Evolutionary conservation across 2,113 vertebrate genomes (phyloP).

Genomic region (Elephantulus edwardii): DNA sequence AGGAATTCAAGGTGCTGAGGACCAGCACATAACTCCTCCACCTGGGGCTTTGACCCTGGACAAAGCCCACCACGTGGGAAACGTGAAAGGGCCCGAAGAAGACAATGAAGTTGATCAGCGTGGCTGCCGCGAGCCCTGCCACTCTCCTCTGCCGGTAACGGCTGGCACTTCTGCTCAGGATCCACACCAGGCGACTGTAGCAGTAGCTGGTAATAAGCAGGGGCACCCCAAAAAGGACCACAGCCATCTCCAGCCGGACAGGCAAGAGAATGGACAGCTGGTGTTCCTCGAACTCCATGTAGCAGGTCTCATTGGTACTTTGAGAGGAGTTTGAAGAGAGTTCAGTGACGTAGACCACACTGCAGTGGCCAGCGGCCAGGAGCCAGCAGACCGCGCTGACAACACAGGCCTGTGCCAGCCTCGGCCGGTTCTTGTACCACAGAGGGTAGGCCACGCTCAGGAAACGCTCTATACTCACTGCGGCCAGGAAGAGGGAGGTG

Average conservation of each 20-base stretch:
- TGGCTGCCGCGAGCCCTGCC: conserved; percentile 85
- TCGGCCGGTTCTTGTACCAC: conserved; percentile 72
- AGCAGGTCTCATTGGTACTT: conserved; percentile 77
- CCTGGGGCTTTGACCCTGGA: conserved; percentile 50
- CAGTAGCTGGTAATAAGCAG: conserved; percentile 81
- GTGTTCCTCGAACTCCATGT: conserved; percentile 81
- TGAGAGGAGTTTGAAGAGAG: neutral
- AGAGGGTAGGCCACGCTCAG: conserved; percentile 80
- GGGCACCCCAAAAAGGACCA: conserved; percentile 89
- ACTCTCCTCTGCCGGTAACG: conserved; percentile 75
- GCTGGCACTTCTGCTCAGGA: conserved; percentile 80
- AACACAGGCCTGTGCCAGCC: conserved; percentile 46
- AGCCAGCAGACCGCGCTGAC: conserved; percentile 75
- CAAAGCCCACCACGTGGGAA: conserved; percentile 86
- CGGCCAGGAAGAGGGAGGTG: conserved; percentile 73
- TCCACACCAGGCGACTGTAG: conserved; percentile 71
- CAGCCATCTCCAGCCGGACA: conserved; percentile 86
- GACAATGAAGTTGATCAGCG: conserved; percentile 86
- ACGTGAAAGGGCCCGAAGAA: conserved; percentile 88
- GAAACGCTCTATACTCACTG: conserved; percentile 79
- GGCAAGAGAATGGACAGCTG: conserved; percentile 87
- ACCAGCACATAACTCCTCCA: conserved; percentile 86
- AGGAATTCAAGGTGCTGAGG: conserved; percentile 82
- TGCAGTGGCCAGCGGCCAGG: conserved; percentile 59
- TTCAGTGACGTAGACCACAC: conserved; percentile 63